These are phyloP conservation scores for Elegia similella DNA, from an alignment of 2,888 invertebrate genomes.

Conservation along the genomic window DNA sequence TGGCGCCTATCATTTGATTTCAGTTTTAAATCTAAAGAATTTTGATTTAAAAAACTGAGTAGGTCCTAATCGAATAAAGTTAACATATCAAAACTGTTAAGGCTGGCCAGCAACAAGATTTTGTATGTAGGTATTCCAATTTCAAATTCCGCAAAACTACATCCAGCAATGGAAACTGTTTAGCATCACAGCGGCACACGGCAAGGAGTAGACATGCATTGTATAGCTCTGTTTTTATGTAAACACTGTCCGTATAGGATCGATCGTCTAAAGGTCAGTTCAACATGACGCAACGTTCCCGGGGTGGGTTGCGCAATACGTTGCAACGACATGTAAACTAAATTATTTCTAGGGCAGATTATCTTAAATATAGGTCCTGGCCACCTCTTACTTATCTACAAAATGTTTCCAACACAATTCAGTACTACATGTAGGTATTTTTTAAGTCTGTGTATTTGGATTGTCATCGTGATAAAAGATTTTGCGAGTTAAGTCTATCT, in stretches of 20 bases:
- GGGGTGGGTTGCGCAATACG: constrained; percentile 66
- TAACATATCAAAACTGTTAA: not conserved
- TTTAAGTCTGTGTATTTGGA: too few species aligned
- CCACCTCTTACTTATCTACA: not conserved
- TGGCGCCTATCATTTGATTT: not conserved
- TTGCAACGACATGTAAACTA: constrained; percentile 38
- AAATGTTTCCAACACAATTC: too few species aligned
- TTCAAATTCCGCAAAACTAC: not conserved
- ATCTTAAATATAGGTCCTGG: not conserved
- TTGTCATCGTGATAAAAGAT: too few species aligned
- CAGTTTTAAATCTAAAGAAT: too few species aligned
- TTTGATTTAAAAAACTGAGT: too few species aligned
- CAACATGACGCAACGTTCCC: constrained; percentile 66
- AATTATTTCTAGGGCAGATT: constrained; percentile 6
- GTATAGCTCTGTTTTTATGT: constrained; percentile 10
- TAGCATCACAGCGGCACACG: not conserved
- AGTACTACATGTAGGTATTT: too few species aligned
- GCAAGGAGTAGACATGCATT: not conserved
- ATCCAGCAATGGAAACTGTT: not conserved
- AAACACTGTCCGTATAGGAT: constrained; percentile 43
- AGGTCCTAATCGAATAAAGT: too few species aligned
- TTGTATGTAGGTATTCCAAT: not conserved
- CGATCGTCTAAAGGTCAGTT: constrained; percentile 73
- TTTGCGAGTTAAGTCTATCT: too few species aligned
- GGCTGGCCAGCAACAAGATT: not conserved